Base-by-base conservation (phyloP, 2,113 vertebrate genomes). In the Hypocryptadius cinnamomeus region DNA sequence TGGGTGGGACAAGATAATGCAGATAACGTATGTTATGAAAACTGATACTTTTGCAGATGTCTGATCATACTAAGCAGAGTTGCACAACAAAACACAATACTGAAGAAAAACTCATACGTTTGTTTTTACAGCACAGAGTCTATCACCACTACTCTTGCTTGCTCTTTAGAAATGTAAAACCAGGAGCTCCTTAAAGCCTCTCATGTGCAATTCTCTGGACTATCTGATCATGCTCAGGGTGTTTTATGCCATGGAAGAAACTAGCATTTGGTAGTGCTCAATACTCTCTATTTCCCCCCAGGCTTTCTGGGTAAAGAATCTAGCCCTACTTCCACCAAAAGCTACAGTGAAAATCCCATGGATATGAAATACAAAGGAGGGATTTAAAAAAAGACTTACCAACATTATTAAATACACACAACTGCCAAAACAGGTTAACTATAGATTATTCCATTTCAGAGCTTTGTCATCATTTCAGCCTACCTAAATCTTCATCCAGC, bases 401-500 rank as follows among this genome's bases (percentile, higher is more conserved):
- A 59, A 60, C 4, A 6, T 11, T 19, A 87, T 24, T 66, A 63
- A 89, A 73, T 22, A 73, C 17, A 76, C 3, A 33, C 6, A 66
- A 39, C 20, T 42, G 23, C 8, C 25, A 35, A 68, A 69, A 72
- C 9, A 47, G 20, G 4, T 82, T 71, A 85, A 79, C 23, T 65
- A 79, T 4, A 51, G 22, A 70, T 63, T 66, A 63, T 24, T 77
- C 19, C 2, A 20, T 35, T 81, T 63, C 57, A 54, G 35, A 95
- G 15, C 3, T 64, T 39, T 79, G 9, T 23, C 27, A 66, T 18
- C 2, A 16, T 37, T 48, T 90, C 39, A 60, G 80, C 96, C 87
- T 96, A 99, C 99, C 99, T 63, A 98, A 97, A 92, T 99, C 98
- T 95, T 99, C 98, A 71, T 99, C 99, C 73, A 99, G 97, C 73